A percentile compares a stretch with the other conserved stretches of the same genome.
These are phyloP conservation scores for Drosophila imparisetae DNA, from an alignment of 2,888 invertebrate species.

Conservation along the genomic window DNA sequence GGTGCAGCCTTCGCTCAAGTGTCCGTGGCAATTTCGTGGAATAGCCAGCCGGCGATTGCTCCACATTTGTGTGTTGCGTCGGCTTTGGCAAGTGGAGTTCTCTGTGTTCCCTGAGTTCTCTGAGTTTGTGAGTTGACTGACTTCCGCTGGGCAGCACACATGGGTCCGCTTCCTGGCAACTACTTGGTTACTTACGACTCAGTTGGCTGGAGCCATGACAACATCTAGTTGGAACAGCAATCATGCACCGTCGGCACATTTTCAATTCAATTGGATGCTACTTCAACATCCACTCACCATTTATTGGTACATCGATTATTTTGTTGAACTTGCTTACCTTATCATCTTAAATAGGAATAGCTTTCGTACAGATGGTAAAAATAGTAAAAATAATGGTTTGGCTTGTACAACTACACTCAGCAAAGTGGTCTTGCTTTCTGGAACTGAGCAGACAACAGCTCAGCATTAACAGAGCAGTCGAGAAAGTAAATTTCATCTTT, in stretches of 20 bases:
- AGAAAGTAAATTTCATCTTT: not conserved
- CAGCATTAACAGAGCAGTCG: not conserved
- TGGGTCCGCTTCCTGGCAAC: not conserved
- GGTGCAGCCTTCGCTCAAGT: conserved; percentile 40
- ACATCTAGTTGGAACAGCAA: conserved; percentile 7
- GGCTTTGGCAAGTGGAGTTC: conserved; percentile 21
- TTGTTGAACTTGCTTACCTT: not conserved
- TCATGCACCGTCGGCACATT: conserved; percentile 27
- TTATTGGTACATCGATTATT: not conserved
- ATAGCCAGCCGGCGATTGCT: conserved; percentile 55
- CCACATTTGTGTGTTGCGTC: conserved; percentile 56
- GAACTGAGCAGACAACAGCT: not conserved
- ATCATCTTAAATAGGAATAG: not conserved
- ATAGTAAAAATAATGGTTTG: not conserved
- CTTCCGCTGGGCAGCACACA: conserved; percentile 11
- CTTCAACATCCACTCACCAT: not conserved
- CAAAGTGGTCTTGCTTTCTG: not conserved
- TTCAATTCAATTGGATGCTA: not conserved
- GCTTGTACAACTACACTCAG: not conserved
- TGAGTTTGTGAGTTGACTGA: not conserved
- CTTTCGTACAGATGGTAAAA: too few species aligned
- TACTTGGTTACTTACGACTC: conserved; percentile 13
- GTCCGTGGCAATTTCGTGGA: conserved; percentile 58
- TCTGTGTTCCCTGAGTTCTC: conserved; percentile 22
- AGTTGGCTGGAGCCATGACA: conserved; percentile 7